Evolutionary conservation across 2,797 vertebrate species (phyloP).

Genomic region (Acanthurus lineatus): DNA sequence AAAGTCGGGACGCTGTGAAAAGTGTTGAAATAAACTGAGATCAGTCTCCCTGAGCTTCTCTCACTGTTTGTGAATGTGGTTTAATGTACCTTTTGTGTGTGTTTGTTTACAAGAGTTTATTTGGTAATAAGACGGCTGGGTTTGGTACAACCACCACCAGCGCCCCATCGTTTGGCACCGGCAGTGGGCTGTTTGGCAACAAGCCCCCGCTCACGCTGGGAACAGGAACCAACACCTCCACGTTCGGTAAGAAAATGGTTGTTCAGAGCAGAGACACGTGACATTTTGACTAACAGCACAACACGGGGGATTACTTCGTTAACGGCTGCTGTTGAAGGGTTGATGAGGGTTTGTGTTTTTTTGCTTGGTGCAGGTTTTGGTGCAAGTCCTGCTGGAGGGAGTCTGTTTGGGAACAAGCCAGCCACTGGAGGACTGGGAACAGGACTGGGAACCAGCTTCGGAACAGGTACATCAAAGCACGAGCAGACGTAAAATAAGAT

Average conservation of each 20-base stretch:
- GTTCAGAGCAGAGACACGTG: not conserved
- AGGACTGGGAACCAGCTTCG: slow-evolving; percentile 91
- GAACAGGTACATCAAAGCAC: slow-evolving; percentile 84
- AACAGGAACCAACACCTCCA: slow-evolving; percentile 85
- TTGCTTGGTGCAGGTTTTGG: slow-evolving; percentile 87
- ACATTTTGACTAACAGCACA: not conserved
- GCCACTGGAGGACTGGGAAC: slow-evolving; percentile 90
- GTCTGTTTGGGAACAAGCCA: slow-evolving; percentile 93
- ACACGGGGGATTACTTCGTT: not conserved
- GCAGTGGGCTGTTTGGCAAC: slow-evolving; percentile 92
- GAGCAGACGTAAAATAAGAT: no score
- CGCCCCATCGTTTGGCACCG: slow-evolving; percentile 93
- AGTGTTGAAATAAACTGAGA: no score
- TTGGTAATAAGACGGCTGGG: slow-evolving; percentile 92
- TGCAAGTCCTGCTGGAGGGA: slow-evolving; percentile 85
- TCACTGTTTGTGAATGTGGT: not conserved
- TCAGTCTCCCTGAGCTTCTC: not conserved
- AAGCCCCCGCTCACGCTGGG: slow-evolving; percentile 87
- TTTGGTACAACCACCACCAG: slow-evolving; percentile 97
- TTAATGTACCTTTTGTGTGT: not conserved
- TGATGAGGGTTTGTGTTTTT: not conserved
- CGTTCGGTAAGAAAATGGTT: slow-evolving; percentile 80
- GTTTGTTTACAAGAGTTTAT: slow-evolving; percentile 84
- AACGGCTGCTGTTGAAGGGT: no score
- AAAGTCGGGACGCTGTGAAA: no score